These are phyloP conservation scores for Spheniscus humboldti DNA, from an alignment of 2,797 vertebrate species.

Conservation along the genomic window DNA sequence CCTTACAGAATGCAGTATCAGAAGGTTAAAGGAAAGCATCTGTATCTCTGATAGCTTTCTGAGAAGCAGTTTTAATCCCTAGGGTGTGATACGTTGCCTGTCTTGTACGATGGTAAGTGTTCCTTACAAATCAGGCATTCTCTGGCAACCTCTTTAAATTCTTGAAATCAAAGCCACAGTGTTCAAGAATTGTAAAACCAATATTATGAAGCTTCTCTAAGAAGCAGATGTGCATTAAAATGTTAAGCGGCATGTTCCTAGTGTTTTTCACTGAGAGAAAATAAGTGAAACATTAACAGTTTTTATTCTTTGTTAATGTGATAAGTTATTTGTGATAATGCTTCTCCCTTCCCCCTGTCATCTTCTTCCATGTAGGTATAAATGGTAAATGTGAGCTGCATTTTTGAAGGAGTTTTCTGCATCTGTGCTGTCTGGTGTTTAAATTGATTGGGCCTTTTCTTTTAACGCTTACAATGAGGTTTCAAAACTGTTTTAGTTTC, in stretches of 20 bases:
- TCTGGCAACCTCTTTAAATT: neutral
- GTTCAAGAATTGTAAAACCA: conserved; percentile 7
- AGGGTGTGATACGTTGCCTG: neutral
- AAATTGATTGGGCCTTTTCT: conserved; percentile 57
- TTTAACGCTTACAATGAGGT: conserved; percentile 46
- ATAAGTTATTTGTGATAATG: conserved; percentile 6
- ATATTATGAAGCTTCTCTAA: neutral
- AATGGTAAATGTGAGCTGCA: neutral
- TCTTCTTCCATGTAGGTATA: neutral
- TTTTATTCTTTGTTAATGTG: neutral
- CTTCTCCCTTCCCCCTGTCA: neutral
- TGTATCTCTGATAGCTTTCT: neutral
- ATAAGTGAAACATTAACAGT: conserved; percentile 6
- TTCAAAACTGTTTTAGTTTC: conserved; percentile 46
- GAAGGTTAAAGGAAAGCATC: neutral
- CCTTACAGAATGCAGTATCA: neutral
- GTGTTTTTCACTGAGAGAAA: neutral
- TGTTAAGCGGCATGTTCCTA: neutral
- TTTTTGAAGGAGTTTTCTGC: conserved; percentile 30
- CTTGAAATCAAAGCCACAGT: neutral
- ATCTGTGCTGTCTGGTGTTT: conserved; percentile 12
- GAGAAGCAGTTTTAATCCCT: neutral
- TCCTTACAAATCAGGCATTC: neutral
- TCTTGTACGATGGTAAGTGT: neutral
- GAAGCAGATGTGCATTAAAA: conserved; percentile 2